Conservation (phyloP, 1,140 invertebrate species). For the Octopus sinensis region DNA sequence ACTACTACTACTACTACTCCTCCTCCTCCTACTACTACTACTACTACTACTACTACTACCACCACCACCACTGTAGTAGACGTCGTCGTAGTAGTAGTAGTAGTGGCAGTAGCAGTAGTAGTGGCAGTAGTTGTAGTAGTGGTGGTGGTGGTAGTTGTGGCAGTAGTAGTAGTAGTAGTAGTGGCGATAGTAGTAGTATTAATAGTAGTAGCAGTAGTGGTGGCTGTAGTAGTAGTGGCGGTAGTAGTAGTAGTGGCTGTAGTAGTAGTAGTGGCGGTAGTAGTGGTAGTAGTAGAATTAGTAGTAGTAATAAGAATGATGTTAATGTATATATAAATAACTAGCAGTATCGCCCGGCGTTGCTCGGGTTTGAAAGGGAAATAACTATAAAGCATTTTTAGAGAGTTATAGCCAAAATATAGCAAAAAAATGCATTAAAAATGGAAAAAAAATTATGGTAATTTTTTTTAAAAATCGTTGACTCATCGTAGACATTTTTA, state of each 20-base stretch:
- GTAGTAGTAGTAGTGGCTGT: neutral
- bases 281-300: neutral
- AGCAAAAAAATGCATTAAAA: no score
- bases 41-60: rapidly evolving
- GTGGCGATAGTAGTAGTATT: neutral
- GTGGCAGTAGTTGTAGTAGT: neutral
- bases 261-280: neutral
- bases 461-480: no score
- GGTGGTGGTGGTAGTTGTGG: neutral
- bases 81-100: neutral
- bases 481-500: no score
- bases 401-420: no score
- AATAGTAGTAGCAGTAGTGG: neutral
- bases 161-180: neutral
- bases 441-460: no score
- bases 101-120: neutral
- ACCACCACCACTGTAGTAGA: neutral
- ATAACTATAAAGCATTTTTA: no score
- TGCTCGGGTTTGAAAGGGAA: no score
- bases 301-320: neutral
- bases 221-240: neutral
- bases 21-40: no score
- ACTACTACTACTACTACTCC: no score
- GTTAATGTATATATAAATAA: neutral
- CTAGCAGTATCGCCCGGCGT: no score